A percentile compares a stretch with the other conserved stretches of the same genome.
These are phyloP conservation scores for Eristalinus sepulchralis DNA, from an alignment of 2,888 invertebrate species.

Conservation along the genomic window DNA sequence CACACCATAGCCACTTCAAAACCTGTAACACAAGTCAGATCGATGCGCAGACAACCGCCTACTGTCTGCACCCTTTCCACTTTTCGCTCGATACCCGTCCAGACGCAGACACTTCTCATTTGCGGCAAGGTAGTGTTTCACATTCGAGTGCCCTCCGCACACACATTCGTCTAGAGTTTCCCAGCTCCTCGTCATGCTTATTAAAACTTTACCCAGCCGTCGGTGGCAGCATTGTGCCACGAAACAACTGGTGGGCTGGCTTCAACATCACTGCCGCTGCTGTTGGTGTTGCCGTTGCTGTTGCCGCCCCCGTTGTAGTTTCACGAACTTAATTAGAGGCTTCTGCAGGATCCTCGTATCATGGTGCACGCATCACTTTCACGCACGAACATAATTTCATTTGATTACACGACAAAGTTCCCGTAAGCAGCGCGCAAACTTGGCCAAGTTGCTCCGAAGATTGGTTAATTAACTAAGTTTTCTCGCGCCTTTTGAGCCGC, in stretches of 20 bases:
- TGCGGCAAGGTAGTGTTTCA: neutral
- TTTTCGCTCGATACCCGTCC: neutral
- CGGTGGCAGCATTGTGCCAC: too few relatives aligned
- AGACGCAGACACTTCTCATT: neutral
- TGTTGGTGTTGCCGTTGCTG: neutral
- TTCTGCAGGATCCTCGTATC: slow-evolving; percentile 15
- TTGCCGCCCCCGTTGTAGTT: neutral
- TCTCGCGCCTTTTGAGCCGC: slow-evolving; percentile 1
- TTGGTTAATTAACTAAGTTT: slow-evolving; percentile 33
- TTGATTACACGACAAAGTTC: slow-evolving; percentile 25
- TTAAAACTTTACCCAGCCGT: neutral
- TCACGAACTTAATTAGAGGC: slow-evolving; percentile 42
- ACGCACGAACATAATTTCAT: slow-evolving; percentile 49
- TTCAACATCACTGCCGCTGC: neutral
- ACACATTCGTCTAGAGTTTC: slow-evolving; percentile 26
- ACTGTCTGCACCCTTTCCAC: neutral
- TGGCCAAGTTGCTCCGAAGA: slow-evolving; percentile 18
- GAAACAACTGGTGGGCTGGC: too few relatives aligned
- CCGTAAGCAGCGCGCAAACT: neutral
- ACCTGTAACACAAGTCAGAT: neutral
- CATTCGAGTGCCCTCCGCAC: neutral
- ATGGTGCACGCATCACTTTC: slow-evolving; percentile 39
- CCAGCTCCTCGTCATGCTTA: neutral
- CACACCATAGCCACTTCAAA: neutral
- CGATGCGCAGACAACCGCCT: neutral